Conservation (phyloP, 64 coral and sea anemone genomes). For the Catalaphyllia jardinei region DNA sequence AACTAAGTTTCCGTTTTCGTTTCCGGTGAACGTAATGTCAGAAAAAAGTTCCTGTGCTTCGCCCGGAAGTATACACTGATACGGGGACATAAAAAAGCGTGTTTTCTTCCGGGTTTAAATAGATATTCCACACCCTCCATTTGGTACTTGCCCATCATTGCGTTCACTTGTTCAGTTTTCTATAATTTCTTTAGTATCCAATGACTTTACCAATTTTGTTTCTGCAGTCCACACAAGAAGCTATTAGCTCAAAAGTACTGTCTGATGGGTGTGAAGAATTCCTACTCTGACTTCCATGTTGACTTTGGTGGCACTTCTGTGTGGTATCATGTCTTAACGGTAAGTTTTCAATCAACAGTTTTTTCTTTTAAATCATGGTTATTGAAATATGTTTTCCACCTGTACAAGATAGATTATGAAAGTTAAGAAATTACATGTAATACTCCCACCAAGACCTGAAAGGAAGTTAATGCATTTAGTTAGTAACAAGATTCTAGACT, state of each 20-base stretch:
- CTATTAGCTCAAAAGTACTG: conserved; percentile 94
- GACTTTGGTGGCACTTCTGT: conserved; percentile 99
- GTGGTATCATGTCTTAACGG: conserved; percentile 97
- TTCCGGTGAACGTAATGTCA: conserved; percentile 35
- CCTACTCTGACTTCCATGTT: conserved; percentile 98
- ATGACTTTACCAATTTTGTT: not conserved
- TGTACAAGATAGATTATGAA: no score
- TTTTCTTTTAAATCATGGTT: no score
- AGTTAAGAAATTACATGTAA: no score
- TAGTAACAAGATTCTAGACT: no score
- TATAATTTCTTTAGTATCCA: no score
- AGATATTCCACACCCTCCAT: conserved; percentile 53
- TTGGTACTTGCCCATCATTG: conserved; percentile 57
- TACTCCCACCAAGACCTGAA: no score
- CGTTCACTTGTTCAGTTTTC: conserved; percentile 28
- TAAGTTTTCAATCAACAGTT: no score
- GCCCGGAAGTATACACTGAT: conserved; percentile 7
- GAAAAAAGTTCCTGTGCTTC: conserved; percentile 19
- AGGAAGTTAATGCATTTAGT: no score
- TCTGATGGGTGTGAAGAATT: conserved; percentile 97
- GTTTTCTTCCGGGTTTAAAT: conserved; percentile 26
- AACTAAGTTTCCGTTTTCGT: conserved; percentile 50
- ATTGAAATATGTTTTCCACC: no score
- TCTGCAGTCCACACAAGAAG: conserved; percentile 76
- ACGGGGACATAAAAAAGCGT: conserved; percentile 46